Percentiles rank a stretch among this genome's conserved stretches.
phyloP scores from a whole-genome alignment of 2,797 vertebrate genomes.

The Avahi laniger region DNA sequence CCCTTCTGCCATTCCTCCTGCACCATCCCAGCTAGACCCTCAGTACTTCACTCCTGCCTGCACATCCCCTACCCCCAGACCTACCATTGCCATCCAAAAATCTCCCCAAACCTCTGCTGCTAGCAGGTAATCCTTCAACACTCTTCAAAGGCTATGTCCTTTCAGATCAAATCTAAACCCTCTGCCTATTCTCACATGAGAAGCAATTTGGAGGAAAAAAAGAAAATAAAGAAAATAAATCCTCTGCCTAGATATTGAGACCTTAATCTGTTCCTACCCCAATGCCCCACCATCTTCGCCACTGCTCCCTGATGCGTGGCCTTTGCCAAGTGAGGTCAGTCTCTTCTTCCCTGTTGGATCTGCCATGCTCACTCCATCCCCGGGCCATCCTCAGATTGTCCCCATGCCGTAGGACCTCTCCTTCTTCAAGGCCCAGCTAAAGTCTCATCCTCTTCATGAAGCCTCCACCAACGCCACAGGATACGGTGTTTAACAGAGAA shows the following conservation, averaged over 20 bases:
- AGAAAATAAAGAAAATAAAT: not conserved
- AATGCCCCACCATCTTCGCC: accelerated
- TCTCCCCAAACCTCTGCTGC: not conserved
- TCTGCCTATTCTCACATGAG: not conserved
- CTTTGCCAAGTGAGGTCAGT: not conserved
- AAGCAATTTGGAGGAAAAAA: no score
- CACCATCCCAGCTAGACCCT: not conserved
- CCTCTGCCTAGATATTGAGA: not conserved
- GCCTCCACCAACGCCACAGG: not conserved
- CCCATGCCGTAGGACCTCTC: not conserved
- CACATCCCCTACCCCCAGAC: not conserved
- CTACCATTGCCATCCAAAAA: not conserved
- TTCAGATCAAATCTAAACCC: not conserved
- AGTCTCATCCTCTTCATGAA: not conserved
- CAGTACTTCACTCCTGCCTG: not conserved
- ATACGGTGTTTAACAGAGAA: not conserved
- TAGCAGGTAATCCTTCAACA: not conserved
- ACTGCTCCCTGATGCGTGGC: accelerated
- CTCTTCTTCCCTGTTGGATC: not conserved
- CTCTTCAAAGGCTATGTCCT: not conserved
- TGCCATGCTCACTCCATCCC: no score
- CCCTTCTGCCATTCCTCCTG: not conserved
- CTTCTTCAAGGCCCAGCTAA: not conserved
- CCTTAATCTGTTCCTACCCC: not conserved
- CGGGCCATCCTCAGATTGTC: not conserved